Base-by-base conservation (phyloP, 2,797 vertebrate species). In the Prunella strophiata region DNA sequence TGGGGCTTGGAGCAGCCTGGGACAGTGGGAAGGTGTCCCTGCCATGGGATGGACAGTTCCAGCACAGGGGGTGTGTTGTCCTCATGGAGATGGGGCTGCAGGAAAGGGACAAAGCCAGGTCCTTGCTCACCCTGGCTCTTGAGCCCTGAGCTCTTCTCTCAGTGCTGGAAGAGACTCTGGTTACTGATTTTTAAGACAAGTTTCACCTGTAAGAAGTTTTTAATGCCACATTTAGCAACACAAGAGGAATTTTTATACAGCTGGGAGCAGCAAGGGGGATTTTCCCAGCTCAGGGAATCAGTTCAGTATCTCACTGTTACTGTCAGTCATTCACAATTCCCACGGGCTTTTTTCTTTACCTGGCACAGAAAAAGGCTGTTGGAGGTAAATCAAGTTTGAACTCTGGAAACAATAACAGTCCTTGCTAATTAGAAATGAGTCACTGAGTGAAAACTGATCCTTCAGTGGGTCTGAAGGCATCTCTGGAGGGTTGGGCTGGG, bases 11-110 rank as follows among this genome's bases (percentile, higher is more conserved):
- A 50, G 57, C 36, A 40, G 2, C 30, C 57, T 77, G 84, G 73
- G 66, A 5, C 0, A 13, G 32, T 34, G 50, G 75, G 51, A 0
- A 65, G 32, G 25, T 57, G 67, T 65, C 52, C n/a, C 45, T 77
- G 55, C 9, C 34, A 0, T 40, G 40, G 40, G 11, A 38, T 17
- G 36, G 36, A 18, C 36, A 47, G 1, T 50, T 6, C 2, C 29
- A 8, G 26, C 38, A 0, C 18, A 1, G 17, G 6, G 14, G 8
- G 7, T 50, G 3, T 1, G 5, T 7, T 34, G 67, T 57, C 30
- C 52, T 26, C 3, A 2, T 19, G 55, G 72, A 27, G 15, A 5
- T 18, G 63, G 5, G 27, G 48, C 38, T 62, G 70, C 71, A 47
- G 55, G 27, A 26, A 30, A 36, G 38, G 15, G 11, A 26, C 48